phyloP scores from a whole-genome alignment of 2,888 invertebrate genomes.

The Dioctria rufipes region DNA sequence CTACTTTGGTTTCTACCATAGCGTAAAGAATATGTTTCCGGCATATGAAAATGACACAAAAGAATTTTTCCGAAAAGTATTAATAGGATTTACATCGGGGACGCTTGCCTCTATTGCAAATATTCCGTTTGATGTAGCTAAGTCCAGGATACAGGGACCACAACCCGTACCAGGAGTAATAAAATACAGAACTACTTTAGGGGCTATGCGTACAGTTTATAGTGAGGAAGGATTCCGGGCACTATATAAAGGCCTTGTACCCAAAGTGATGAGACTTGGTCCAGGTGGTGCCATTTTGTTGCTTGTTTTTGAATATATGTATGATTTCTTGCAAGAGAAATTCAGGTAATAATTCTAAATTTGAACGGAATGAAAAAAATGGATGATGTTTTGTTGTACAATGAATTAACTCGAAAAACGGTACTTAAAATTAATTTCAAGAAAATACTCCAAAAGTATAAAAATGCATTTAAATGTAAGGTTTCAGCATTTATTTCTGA shows the following conservation, averaged over 20 bases:
- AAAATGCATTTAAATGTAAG: conserved; percentile 11
- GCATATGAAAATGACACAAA: conserved; percentile 77
- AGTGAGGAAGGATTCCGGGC: conserved; percentile 91
- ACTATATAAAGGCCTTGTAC: conserved; percentile 91
- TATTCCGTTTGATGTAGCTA: conserved; percentile 97
- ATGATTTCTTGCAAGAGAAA: conserved; percentile 78
- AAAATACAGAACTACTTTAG: conserved; percentile 85
- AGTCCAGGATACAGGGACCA: conserved; percentile 95
- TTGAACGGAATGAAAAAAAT: background rate
- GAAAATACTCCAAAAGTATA: background rate
- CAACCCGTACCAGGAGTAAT: conserved; percentile 81
- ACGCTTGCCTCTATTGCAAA: conserved; percentile 89
- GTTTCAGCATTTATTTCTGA: background rate
- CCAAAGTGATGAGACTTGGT: conserved; percentile 91
- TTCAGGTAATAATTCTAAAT: conserved; percentile 65
- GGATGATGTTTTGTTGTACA: background rate
- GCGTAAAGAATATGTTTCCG: conserved; percentile 83
- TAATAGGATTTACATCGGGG: conserved; percentile 90
- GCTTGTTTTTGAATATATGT: conserved; percentile 91
- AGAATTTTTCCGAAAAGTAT: conserved; percentile 83
- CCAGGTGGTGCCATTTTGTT: conserved; percentile 97
- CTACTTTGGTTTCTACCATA: conserved; percentile 96
- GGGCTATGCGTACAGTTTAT: conserved; percentile 82
- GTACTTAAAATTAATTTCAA: background rate
- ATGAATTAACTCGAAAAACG: no score